Base-by-base conservation (phyloP, 2,113 vertebrate genomes). In the Ascaphus truei region DNA sequence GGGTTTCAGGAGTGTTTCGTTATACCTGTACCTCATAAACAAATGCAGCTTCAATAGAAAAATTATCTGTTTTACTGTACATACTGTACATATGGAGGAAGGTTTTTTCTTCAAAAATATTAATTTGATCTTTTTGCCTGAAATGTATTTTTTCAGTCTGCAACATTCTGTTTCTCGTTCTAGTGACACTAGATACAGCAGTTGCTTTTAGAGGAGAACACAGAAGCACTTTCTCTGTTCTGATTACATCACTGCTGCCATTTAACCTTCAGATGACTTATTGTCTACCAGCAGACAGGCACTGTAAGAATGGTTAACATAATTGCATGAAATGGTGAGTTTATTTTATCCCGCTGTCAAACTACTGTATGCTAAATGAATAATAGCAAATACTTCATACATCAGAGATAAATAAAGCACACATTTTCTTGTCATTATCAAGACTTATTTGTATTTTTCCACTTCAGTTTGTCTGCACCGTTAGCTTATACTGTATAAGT, bases 211-310 rank as follows among this genome's bases (percentile, higher is more conserved):
- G 43, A 45, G 12, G 43, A 45, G 12, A 41, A 22, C 31, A 58
- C 16, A 58, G n/a, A 22, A 51, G 20, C 23, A 12, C 25, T 4
- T 11, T 45, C 15, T 58, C 29, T 23, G 18, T 50, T 56, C 27
- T 48, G 43, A 68, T 69, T 36, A 61, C 67, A 51, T 69, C 67
- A 69, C 16, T 52, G 33, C 13, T 61, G 16, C 67, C 47, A 52
- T 69, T 61, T 60, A 51, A 61, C 67, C 56, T 68, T 69, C 26
- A 61, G 56, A 29, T 69, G 45, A 69, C 36, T 61, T 61, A 61
- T 25, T 23, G 25, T 36, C 27, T 41, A 45, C 26, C 56, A 30
- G 56, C 45, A 41, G 67, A 52, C 33, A 61, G 67, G 26, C 36
- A 30, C 33, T 61, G 47, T n/a, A 36, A 68, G 15, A 60, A 41